Evolutionary conservation across 2,113 vertebrate species (phyloP), one percentile per base, ranked within the genome.

Genomic region (Pterophyllum scalare): DNA sequence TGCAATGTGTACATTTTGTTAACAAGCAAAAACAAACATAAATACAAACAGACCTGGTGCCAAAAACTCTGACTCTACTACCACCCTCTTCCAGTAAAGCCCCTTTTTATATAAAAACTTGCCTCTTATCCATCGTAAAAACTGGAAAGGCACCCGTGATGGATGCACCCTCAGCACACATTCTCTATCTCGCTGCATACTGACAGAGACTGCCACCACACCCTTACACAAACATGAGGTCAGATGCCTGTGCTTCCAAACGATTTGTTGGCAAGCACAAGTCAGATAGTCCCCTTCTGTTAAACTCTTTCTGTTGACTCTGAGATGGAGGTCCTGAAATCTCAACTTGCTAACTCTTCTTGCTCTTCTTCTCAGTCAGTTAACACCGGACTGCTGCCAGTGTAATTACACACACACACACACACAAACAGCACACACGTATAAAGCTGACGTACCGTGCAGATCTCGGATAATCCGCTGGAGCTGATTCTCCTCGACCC

Each of bases 381-480:
- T 40, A 62, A 43, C 43, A 67, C 86, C 46, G 33, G 35, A 59
- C 20, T 22, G 59, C 33, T 60, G 31, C 33, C 70, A 43, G 46
- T 74, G 62, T 62, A 90, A 46, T 84, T 83, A 77, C 85, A 82
- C 85, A 80, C 82, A 82, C 81, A 79, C 81, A 79, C 60, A 77
- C 54, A 19, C 31, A 67, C 64, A 38, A 3, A 19, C 59, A 3
- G 17, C 76, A 56, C 19, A 57, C 75, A 85, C 75, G 85, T 59
- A 91, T 61, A 87, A 87, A 75, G 85, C 75, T 87, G 81, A 72
- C 31, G 15, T 96, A 99, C 98, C 98, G 90, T 97, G 96, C 90
- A 99, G 94, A 94, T 99, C 98, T 67, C 96, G 92, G 94, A 99
- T 97, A 95, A 99, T 98, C 92, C 98, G 97, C 93, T 98, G 98